Evolutionary conservation across 2,888 invertebrate species (phyloP).

Genomic region (Coleophora deauratella): DNA sequence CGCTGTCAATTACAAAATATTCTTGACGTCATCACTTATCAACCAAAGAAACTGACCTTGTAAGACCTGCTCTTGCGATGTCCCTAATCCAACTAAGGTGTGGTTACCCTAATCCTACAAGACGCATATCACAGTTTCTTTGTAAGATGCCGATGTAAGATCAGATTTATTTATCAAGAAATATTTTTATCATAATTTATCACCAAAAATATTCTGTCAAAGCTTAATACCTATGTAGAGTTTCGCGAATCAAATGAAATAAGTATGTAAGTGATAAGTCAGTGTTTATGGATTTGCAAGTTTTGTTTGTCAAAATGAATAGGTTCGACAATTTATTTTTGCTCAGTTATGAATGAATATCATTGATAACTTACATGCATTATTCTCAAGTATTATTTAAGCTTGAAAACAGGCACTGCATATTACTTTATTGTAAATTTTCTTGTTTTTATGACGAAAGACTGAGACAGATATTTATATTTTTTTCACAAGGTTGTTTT

Average conservation of each 20-base stretch:
- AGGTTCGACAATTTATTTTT: too few relatives aligned
- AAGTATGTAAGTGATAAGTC: slow-evolving; percentile 13
- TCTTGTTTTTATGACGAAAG: too few relatives aligned
- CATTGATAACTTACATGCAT: too few relatives aligned
- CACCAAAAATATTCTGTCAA: slow-evolving; percentile 34
- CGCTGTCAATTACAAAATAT: too few relatives aligned
- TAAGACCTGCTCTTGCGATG: slow-evolving; percentile 7
- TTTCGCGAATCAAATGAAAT: slow-evolving; percentile 29
- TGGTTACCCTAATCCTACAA: slow-evolving; percentile 29
- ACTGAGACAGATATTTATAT: too few relatives aligned
- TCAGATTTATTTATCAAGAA: slow-evolving; percentile 33
- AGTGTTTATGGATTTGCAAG: neutral
- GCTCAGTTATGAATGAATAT: too few relatives aligned
- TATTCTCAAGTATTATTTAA: too few relatives aligned
- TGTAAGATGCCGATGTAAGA: slow-evolving; percentile 43
- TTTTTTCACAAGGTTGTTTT: too few relatives aligned
- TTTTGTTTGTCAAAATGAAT: too few relatives aligned
- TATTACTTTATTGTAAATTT: too few relatives aligned
- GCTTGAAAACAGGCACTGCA: too few relatives aligned
- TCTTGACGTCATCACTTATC: too few relatives aligned
- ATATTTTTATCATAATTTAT: slow-evolving; percentile 35
- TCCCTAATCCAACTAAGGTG: slow-evolving; percentile 20
- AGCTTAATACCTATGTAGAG: slow-evolving; percentile 22
- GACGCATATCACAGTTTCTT: slow-evolving; percentile 24
- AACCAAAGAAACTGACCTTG: neutral